These are phyloP conservation scores for Neotoxoptera formosana DNA, from an alignment of 1,140 invertebrate species.

Conservation along the genomic window DNA sequence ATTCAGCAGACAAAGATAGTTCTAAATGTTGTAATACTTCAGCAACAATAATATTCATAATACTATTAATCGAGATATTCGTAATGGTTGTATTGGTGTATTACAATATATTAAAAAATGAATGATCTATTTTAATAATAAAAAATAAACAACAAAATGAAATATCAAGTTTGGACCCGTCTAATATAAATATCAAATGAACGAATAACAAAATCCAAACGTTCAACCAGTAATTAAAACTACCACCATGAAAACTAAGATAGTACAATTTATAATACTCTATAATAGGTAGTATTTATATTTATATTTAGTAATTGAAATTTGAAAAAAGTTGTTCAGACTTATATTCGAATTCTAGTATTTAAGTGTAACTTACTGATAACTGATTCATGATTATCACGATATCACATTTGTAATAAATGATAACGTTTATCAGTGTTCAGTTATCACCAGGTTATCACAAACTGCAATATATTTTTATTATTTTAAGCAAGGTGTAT, in stretches of 20 bases:
- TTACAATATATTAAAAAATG: background rate
- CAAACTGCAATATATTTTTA: no score
- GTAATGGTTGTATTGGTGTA: background rate
- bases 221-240: no score
- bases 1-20: background rate
- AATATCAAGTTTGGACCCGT: background rate
- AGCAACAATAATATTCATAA: background rate
- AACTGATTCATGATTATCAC: no score
- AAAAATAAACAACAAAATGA: background rate
- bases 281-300: no score
- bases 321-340: no score
- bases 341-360: no score
- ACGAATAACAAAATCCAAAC: background rate
- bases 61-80: background rate
- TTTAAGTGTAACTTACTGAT: no score
- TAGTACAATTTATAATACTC: no score
- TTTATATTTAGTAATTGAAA: no score
- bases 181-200: background rate
- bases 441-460: background rate
- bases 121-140: background rate
- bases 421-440: background rate
- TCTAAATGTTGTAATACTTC: constrained; percentile 23
- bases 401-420: background rate
- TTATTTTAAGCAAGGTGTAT: no score
- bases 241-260: no score